Percentiles rank a stretch among this genome's conserved stretches.
phyloP scores from a whole-genome alignment of 2,888 invertebrate genomes.

The Ecliptopera silaceata region DNA sequence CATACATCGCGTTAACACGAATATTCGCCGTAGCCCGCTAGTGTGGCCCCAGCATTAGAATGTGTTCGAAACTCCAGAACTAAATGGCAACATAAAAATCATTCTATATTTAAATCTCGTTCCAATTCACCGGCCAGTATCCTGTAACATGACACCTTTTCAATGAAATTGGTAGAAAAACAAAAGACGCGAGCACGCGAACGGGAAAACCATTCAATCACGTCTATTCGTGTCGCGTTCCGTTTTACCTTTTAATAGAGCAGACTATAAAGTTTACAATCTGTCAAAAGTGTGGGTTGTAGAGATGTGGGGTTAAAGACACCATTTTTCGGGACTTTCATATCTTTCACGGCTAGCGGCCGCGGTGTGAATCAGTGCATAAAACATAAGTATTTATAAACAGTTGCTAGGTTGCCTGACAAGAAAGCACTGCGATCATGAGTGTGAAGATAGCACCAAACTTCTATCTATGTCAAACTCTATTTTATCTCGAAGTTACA shows the following conservation, averaged over 20 bases:
- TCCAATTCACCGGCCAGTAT: conserved; percentile 50
- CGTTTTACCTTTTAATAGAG: conserved; percentile 28
- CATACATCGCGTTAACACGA: too few relatives aligned
- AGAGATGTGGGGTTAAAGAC: conserved; percentile 14
- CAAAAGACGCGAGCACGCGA: conserved; percentile 24
- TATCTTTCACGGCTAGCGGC: conserved; percentile 4
- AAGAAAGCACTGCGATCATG: not conserved
- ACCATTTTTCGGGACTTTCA: conserved; percentile 12
- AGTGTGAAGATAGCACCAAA: not conserved
- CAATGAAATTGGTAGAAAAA: conserved; percentile 42
- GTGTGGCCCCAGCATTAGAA: too few relatives aligned
- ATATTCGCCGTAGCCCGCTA: too few relatives aligned
- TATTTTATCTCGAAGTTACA: too few relatives aligned
- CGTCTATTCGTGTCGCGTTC: conserved; percentile 21
- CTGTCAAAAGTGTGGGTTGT: conserved; percentile 33
- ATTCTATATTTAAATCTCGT: conserved; percentile 55
- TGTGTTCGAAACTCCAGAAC: too few relatives aligned
- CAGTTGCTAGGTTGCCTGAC: not conserved
- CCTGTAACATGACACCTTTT: conserved; percentile 59
- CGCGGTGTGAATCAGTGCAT: not conserved
- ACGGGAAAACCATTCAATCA: conserved; percentile 22
- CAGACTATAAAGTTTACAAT: conserved; percentile 36
- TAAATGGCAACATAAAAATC: too few relatives aligned
- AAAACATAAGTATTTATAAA: not conserved
- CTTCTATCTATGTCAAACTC: too few relatives aligned